Evolutionary conservation across 2,888 invertebrate genomes (phyloP).

Genomic region (Galerucella calmariensis): DNA sequence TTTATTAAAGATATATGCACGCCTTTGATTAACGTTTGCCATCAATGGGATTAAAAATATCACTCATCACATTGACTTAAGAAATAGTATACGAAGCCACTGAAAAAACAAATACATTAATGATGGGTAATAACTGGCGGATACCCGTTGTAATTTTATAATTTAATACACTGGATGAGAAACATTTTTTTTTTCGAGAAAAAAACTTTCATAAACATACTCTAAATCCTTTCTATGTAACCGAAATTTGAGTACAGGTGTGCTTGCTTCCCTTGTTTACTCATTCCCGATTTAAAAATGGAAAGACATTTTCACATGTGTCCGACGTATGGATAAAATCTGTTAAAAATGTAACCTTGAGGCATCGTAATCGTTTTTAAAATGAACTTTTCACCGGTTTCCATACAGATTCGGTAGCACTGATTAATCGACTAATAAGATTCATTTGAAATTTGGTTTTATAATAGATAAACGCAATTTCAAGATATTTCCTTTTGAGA

Average conservation of each 20-base stretch:
- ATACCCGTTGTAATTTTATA: too few species aligned
- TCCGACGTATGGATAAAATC: constrained; percentile 13
- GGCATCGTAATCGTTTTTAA: constrained; percentile 4
- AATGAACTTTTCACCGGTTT: neutral
- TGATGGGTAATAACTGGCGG: too few species aligned
- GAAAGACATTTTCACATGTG: constrained; percentile 20
- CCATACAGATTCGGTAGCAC: neutral
- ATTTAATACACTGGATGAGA: neutral
- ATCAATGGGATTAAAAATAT: too few species aligned
- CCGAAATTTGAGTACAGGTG: constrained; percentile 12
- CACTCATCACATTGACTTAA: too few species aligned
- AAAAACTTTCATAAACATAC: neutral
- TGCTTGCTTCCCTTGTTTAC: neutral
- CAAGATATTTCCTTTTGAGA: neutral
- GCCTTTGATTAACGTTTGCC: too few species aligned
- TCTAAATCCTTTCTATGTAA: neutral
- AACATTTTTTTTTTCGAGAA: neutral
- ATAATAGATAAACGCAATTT: neutral
- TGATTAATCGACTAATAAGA: neutral
- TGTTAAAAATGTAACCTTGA: constrained; percentile 18
- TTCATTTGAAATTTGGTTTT: neutral
- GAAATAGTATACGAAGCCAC: too few species aligned
- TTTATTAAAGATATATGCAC: too few species aligned
- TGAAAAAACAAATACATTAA: too few species aligned
- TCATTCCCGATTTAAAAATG: constrained; percentile 17